Evolutionary conservation across 2,888 invertebrate genomes (phyloP), one percentile per base, ranked within the genome.

Genomic region (Agonopterix heracliana): DNA sequence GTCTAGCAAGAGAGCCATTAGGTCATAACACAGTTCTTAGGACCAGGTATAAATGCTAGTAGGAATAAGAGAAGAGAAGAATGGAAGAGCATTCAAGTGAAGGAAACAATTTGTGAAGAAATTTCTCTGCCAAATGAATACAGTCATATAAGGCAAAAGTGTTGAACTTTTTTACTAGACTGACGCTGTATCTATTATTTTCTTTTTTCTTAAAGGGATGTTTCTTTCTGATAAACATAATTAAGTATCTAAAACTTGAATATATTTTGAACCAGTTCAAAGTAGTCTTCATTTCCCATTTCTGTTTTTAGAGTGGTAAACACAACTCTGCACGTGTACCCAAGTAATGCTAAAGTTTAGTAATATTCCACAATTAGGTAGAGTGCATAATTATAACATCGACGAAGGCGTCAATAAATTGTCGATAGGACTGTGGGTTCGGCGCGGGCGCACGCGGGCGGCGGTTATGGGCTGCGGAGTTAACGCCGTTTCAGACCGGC

Each of bases 321-420:
- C 35, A 14, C 52, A n/a, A 17, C 49, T 49, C 49, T 45, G 40
- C 47, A 40, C 38, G 26, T n/a, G 41, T 49, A 35, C 38, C 26
- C 26, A 26, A 10, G n/a, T 26, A 43, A 46, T 5, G 49, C 47
- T 51, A 36, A 45, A 47, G 48, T 43, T 48, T 50, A 45, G 59
- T 63, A 56, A 60, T 56, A 56, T 58, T 60, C 56, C 51, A 56
- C 60, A 59, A 62, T 60, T 61, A 62, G 57, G 54, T 55, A 44
- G 46, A 50, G 44, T 47, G 46, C 52, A 54, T 66, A 67, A 69
- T 71, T 67, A 66, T 60, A 60, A 55, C 54, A 60, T 57, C 48
- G 50, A 56, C 52, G 61, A 53, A 61, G 68, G 68, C 68, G 68
- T 65, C 67, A 54, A 68, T 71, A 71, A 68, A 69, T 69, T 59